Conservation (phyloP, 2,113 vertebrate genomes). For the human (Homo sapiens) region GRCh38 chr12:30792501-30793000, state of each 20-base stretch:
- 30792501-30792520: neutral
- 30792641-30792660: neutral
- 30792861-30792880: neutral
- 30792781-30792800: neutral
- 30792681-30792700: too few species aligned
- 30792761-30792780: neutral
- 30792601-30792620: neutral
- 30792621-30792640: too few species aligned
- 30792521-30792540: neutral
- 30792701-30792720: too few species aligned
- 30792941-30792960: neutral
- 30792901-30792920: conserved; percentile 14
- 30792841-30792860: neutral
- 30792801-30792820: neutral
- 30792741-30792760: too few species aligned
- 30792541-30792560: too few species aligned
- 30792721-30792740: too few species aligned
- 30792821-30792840: neutral
- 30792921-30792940: neutral
- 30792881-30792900: neutral
- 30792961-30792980: neutral
- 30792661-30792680: neutral
- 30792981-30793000: neutral
- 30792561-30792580: neutral
- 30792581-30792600: neutral